These are phyloP conservation scores for Otis tarda DNA, from an alignment of 2,113 vertebrate species.

Conservation along the genomic window DNA sequence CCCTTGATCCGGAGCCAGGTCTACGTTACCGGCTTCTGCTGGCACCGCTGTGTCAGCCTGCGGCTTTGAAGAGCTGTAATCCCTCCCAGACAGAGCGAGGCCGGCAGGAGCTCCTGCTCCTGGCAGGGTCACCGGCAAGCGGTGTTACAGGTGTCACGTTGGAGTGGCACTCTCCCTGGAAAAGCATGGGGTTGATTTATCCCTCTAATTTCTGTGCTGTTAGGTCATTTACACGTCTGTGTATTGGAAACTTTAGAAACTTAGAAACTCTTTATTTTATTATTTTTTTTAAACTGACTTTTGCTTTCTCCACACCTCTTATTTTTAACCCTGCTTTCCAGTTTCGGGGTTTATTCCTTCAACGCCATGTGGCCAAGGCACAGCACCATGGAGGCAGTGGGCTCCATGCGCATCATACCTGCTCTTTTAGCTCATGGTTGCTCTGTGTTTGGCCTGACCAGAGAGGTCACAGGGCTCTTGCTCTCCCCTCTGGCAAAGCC, in stretches of 20 bases:
- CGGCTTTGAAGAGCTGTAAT: slow-evolving; percentile 27
- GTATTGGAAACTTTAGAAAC: not conserved
- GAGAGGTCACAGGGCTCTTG: not conserved
- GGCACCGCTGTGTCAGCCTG: not conserved
- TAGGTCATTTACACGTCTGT: not conserved
- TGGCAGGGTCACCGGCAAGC: not conserved
- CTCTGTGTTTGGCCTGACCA: not conserved
- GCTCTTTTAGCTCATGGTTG: not conserved
- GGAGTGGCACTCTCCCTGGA: not conserved
- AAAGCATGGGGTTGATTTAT: not conserved
- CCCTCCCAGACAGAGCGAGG: not conserved
- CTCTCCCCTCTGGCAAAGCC: not conserved
- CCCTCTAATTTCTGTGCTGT: not conserved
- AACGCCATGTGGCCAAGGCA: rapidly evolving
- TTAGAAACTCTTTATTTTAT: no score
- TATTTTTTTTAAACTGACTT: not conserved
- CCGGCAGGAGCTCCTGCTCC: not conserved
- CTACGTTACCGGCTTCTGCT: not conserved
- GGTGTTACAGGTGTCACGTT: not conserved
- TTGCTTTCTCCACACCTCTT: not conserved
- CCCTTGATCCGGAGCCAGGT: slow-evolving; percentile 13
- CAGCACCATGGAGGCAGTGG: not conserved
- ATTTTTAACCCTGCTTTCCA: not conserved
- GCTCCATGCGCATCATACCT: rapidly evolving
- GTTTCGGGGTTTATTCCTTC: not conserved